A percentile compares a stretch with the other conserved stretches of the same genome.
phyloP scores from a whole-genome alignment of 2,888 invertebrate species.

The Perithous albicinctus region DNA sequence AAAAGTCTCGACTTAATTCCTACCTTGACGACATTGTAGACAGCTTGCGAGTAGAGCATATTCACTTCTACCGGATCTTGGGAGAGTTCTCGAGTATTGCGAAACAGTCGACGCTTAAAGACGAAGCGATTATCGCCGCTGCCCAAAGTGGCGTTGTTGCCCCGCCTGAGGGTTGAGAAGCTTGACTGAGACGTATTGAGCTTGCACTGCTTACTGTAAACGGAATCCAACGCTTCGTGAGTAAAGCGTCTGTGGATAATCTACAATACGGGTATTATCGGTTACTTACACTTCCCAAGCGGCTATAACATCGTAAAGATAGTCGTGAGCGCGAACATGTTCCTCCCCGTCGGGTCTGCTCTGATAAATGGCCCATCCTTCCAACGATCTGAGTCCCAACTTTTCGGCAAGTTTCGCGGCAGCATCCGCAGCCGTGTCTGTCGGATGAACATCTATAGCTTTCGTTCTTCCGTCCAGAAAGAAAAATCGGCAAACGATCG shows the following conservation, averaged over 20 bases:
- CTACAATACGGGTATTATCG: background rate
- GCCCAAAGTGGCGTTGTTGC: slow-evolving; percentile 89
- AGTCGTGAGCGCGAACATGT: slow-evolving; percentile 96
- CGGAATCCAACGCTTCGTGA: slow-evolving; percentile 50
- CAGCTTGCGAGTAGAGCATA: slow-evolving; percentile 97
- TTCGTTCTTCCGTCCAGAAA: slow-evolving; percentile 98
- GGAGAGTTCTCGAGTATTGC: slow-evolving; percentile 94
- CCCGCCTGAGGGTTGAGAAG: slow-evolving; percentile 86
- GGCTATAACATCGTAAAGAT: slow-evolving; percentile 96
- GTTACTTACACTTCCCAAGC: slow-evolving; percentile 94
- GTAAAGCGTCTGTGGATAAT: slow-evolving; percentile 24
- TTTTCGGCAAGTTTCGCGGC: slow-evolving; percentile 95
- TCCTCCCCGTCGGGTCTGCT: slow-evolving; percentile 94
- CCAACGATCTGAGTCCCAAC: slow-evolving; percentile 92
- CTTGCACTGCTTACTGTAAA: slow-evolving; percentile 86
- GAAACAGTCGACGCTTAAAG: slow-evolving; percentile 95
- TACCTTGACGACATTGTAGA: slow-evolving; percentile 97
- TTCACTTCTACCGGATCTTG: slow-evolving; percentile 98
- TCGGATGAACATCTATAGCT: slow-evolving; percentile 97
- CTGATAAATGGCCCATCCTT: slow-evolving; percentile 98
- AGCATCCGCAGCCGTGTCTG: slow-evolving; percentile 96
- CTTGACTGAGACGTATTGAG: slow-evolving; percentile 85
- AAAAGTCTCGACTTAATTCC: too few species aligned
- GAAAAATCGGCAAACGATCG: slow-evolving; percentile 97
- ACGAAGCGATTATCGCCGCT: slow-evolving; percentile 96